Conservation (phyloP, 1,140 invertebrate species). For the Hypsibius dujardini region DNA sequence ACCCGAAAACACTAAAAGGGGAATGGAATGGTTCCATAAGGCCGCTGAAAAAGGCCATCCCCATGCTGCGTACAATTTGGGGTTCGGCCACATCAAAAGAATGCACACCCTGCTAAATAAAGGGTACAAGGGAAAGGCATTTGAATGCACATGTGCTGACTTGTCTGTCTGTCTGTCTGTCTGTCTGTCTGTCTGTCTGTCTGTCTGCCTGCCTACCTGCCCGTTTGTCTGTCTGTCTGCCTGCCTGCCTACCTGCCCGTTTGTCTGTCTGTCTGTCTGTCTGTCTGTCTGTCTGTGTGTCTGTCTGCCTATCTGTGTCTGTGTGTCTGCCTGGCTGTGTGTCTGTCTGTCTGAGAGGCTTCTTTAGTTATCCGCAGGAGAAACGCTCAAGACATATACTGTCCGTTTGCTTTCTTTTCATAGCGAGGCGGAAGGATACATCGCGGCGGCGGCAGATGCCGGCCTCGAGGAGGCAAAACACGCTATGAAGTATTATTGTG, state of each 20-base stretch:
- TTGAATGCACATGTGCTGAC: neutral
- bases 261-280: too few species aligned
- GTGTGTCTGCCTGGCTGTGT: neutral
- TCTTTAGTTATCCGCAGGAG: neutral
- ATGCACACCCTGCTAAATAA: slow-evolving; percentile 30
- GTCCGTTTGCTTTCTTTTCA: neutral
- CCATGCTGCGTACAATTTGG: slow-evolving; percentile 41
- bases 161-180: too few species aligned
- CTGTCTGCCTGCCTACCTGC: too few species aligned
- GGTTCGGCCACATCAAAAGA: slow-evolving; percentile 40
- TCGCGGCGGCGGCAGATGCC: neutral
- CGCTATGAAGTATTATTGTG: neutral
- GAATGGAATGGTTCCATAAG: slow-evolving; percentile 28
- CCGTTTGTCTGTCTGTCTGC: too few species aligned
- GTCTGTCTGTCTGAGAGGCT: neutral
- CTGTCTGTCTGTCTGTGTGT: too few species aligned
- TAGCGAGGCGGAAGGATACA: neutral
- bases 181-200: too few species aligned
- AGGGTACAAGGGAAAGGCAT: slow-evolving; percentile 28
- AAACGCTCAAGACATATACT: neutral
- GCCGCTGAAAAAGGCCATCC: slow-evolving; percentile 41
- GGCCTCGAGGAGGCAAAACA: neutral
- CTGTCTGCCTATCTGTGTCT: too few species aligned
- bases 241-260: too few species aligned
- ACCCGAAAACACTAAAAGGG: neutral